Evolutionary conservation across 2,113 vertebrate species (phyloP), one percentile per base, ranked within the genome.

Genomic region (Philantomba maxwellii): DNA sequence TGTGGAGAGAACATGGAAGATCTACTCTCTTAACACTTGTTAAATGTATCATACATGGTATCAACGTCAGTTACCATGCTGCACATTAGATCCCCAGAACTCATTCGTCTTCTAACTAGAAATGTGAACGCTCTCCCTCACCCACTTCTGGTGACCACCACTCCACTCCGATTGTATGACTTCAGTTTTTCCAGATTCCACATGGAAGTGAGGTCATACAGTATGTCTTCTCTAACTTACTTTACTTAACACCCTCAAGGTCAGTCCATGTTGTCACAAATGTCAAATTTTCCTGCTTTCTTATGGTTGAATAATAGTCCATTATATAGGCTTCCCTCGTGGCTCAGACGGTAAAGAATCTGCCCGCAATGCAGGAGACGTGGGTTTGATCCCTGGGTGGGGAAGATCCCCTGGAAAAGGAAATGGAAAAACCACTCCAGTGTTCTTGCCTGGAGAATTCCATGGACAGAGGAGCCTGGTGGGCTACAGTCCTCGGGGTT

Each of bases 281-380:
- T 43, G 36, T 51, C 62, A 58, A 21, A 9, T 9, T 45, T 33
- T 78, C 45, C 43, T 70, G 25, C 62, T 84, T 57, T 57, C 53
- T 36, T 4, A 4, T 36, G 64, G 81, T 23, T 75, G 66, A 92
- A 21, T 58, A 58, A 36, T 33, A 10, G n/a, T 10, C 30, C 49
- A 28, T 73, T 23, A 39, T 45, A 6, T 43, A 43, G 12, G 23
- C 39, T 8, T 14, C 1, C 11, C 39, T 43, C 3, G 23, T 43
- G 39, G 36, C 39, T 73, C 17, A 43, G 39, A 43, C 0, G 0
- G 3, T 39, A 75, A 75, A 43, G 70, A 75, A 43, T 75, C 23
- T 43, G 39, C 39, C 23, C 0, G 0, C 39, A 75, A 75, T 43
- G 39, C 23, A 75, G 70, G 70, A 43, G 70, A 43, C 0, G 1